Evolutionary conservation across 1,140 invertebrate species (phyloP), one percentile per base, ranked within the genome.

Genomic region (Lordiphosa clarofinis): DNA sequence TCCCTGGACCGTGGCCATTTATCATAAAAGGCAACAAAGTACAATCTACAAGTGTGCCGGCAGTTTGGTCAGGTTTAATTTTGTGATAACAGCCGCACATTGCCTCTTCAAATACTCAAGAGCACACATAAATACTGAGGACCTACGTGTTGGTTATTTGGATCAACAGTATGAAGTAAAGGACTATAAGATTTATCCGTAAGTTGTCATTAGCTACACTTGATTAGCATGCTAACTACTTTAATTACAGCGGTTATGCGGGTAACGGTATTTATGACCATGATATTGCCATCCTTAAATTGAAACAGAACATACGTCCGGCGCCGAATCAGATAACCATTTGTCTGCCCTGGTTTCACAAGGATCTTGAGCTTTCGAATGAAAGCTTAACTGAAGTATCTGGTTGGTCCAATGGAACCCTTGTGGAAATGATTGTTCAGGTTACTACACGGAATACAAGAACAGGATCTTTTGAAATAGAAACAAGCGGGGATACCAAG

Each of bases 21-120:
- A 52, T n/a, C 2, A 0, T 1, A 10, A 0, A 10, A 44, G 10
- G 0, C 4, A 3, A 1, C 2, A 0, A 1, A 0, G 4, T 4
- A 49, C n/a, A 9, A 3, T 2, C 1, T 13, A 31, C n/a, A 2
- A 0, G 10, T 66, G 66, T 39, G n/a, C 1, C 10, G 66, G 66
- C 4, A 24, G 11, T n/a, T n/a, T 64, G 6, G 24, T 65, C 4
- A 35, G 9, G 0, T 9, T 28, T 0, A 50, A 69, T 15, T 5
- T 65, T 0, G 46, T 66, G 3, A 2, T 69, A 8, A 69, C 66
- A 7, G 50, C 55, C 1, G 66, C 44, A 3, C 62, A 69, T 50
- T 69, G 66, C 15, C 4, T 24, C 6, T 24, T 4, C 21, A 4
- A 5, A 0, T 4, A 24, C 5, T 6, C 21, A 24, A 24, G 0